phyloP scores from a whole-genome alignment of 2,797 vertebrate genomes.

The Falco rusticolus region DNA sequence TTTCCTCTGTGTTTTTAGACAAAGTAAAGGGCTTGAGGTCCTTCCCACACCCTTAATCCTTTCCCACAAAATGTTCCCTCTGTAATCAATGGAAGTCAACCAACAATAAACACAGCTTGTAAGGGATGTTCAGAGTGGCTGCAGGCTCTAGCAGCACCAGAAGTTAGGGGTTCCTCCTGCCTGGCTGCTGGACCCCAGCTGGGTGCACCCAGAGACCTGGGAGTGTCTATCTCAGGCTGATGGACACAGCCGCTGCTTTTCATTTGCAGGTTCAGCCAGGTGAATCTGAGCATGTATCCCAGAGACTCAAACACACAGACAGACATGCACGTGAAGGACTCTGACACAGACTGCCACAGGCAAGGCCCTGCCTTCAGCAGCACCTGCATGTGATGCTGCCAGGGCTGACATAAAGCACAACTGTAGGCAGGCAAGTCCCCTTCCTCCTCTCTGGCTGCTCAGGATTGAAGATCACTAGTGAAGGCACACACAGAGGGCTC shows the following conservation, averaged over 20 bases:
- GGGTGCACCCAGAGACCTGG: background rate
- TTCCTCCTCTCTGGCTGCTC: background rate
- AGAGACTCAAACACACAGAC: background rate
- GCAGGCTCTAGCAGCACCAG: background rate
- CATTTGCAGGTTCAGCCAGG: background rate
- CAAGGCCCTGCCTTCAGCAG: background rate
- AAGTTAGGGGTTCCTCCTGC: background rate
- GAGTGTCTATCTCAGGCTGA: background rate
- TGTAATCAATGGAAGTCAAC: background rate
- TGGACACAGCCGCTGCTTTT: background rate
- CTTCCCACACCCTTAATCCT: background rate
- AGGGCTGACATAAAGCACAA: background rate
- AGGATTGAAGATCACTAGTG: background rate
- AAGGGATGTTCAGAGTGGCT: background rate
- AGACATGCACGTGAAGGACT: background rate
- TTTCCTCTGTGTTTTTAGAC: background rate
- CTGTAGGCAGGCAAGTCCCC: background rate
- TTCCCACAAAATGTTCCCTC: background rate
- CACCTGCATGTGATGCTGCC: background rate
- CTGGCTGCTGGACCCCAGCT: background rate
- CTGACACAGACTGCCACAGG: background rate
- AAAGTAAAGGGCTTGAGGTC: background rate
- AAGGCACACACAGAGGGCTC: background rate
- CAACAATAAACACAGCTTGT: background rate
- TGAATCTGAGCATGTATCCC: no score